phyloP scores from a whole-genome alignment of 30 jellyfish, hydroid and myxozoan species.

The Clytia hemisphaerica region DNA sequence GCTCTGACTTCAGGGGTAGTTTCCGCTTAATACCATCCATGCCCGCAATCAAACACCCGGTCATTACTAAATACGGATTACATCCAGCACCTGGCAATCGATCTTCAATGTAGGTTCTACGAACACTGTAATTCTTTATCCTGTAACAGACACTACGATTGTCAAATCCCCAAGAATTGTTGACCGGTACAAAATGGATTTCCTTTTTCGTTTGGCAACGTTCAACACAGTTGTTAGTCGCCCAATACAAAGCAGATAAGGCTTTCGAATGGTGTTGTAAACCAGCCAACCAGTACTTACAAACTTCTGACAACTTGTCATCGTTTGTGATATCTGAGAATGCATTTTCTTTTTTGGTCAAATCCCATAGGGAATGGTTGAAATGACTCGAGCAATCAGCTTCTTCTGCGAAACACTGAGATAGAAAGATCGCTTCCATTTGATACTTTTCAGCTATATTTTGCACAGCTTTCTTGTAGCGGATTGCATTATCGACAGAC shows the following conservation, averaged over 20 bases:
- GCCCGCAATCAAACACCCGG: conserved; percentile 27
- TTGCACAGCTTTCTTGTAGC: conserved; percentile 7
- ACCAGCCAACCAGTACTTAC: conserved; percentile 36
- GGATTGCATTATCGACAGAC: conserved; percentile 13
- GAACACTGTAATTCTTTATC: background rate
- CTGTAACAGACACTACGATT: conserved; percentile 19
- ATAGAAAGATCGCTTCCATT: background rate
- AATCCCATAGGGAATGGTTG: conserved; percentile 13
- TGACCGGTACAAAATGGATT: background rate
- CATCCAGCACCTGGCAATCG: conserved; percentile 30
- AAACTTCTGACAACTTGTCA: conserved; percentile 21
- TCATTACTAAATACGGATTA: conserved; percentile 25
- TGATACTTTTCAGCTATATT: background rate
- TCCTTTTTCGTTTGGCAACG: too few species aligned
- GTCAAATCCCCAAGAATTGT: conserved; percentile 29
- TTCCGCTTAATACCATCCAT: conserved; percentile 28
- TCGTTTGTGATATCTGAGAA: background rate
- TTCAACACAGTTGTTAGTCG: conserved; percentile 23
- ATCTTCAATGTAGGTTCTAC: conserved; percentile 14
- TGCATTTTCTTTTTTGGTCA: background rate
- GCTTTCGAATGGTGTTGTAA: conserved; percentile 9
- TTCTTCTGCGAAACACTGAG: conserved; percentile 2
- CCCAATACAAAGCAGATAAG: conserved; percentile 1
- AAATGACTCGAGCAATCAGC: conserved; percentile 16
- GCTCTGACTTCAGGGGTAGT: too few species aligned